phyloP scores from a whole-genome alignment of 1,140 invertebrate genomes.

The Scaptodrosophila lebanonensis region DNA sequence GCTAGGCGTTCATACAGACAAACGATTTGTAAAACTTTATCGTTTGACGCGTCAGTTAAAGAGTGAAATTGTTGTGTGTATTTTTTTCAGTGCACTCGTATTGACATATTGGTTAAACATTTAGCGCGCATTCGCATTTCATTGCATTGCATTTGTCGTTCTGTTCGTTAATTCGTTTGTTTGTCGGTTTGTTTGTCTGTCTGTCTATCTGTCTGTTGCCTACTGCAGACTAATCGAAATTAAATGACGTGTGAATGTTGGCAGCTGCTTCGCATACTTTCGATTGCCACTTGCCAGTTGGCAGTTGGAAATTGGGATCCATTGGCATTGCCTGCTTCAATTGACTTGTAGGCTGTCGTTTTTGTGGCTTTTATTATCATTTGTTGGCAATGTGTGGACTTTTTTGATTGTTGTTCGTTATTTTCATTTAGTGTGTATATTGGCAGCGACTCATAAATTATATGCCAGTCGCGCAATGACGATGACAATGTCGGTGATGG shows the following conservation, averaged over 20 bases:
- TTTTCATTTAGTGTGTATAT: slow-evolving; percentile 23
- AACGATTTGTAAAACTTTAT: too few species aligned
- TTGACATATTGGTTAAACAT: too few species aligned
- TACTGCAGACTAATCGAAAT: slow-evolving; percentile 61
- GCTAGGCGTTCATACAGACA: too few species aligned
- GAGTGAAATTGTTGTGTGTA: too few species aligned
- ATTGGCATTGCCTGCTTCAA: slow-evolving; percentile 21
- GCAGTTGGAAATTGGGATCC: not conserved
- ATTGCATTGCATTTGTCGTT: slow-evolving; percentile 31
- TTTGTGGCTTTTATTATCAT: slow-evolving; percentile 66
- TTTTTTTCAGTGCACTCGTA: too few species aligned
- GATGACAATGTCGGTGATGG: slow-evolving; percentile 26
- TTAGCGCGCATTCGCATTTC: slow-evolving; percentile 22
- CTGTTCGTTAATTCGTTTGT: not conserved
- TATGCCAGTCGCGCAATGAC: slow-evolving; percentile 43
- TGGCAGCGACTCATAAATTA: slow-evolving; percentile 57
- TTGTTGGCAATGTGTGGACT: slow-evolving; percentile 29
- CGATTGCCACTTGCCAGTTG: slow-evolving; percentile 41
- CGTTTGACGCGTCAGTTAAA: too few species aligned
- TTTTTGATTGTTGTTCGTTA: slow-evolving; percentile 32
- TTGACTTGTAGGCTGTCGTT: slow-evolving; percentile 24
- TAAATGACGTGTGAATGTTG: slow-evolving; percentile 73
- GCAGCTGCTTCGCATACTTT: slow-evolving; percentile 64
- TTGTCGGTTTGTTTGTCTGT: slow-evolving; percentile 38
- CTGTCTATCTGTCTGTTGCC: slow-evolving; percentile 13